Conservation (phyloP, 2,113 vertebrate genomes). For the Eurystomus gularis region DNA sequence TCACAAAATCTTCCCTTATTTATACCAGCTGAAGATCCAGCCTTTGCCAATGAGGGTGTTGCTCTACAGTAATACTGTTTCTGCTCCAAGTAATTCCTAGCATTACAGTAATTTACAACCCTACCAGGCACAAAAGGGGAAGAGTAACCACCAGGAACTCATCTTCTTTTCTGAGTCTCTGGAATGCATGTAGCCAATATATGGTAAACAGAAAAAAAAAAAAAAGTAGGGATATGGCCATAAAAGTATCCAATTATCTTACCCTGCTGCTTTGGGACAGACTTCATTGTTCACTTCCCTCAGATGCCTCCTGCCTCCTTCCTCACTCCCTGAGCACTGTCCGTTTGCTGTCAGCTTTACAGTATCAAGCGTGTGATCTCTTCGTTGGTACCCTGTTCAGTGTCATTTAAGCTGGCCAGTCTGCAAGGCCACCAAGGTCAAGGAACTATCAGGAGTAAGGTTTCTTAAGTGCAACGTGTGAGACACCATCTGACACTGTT, state of each 20-base stretch:
- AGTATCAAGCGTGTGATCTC: slow-evolving; percentile 51
- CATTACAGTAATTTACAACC: not conserved
- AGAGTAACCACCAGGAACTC: not conserved
- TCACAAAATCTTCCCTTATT: not conserved
- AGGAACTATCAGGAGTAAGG: slow-evolving; percentile 78
- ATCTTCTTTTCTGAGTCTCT: not conserved
- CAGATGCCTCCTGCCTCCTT: not conserved
- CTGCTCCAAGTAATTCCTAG: not conserved
- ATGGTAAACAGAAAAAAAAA: not conserved
- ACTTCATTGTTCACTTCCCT: not conserved
- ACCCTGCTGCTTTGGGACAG: not conserved
- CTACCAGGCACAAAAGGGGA: not conserved
- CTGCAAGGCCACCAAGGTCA: slow-evolving; percentile 77
- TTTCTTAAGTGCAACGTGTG: slow-evolving; percentile 86
- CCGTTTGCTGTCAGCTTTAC: slow-evolving; percentile 35
- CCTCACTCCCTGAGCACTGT: not conserved
- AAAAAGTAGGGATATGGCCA: not conserved
- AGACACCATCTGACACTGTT: slow-evolving; percentile 86
- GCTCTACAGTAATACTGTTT: not conserved
- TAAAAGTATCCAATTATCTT: not conserved
- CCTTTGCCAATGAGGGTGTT: not conserved
- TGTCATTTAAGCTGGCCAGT: slow-evolving; percentile 74
- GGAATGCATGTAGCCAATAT: not conserved
- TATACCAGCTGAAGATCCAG: slow-evolving; percentile 4
- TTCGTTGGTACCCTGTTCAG: slow-evolving; percentile 74